A percentile compares a stretch with the other conserved stretches of the same genome.
Evolutionary conservation across 2,888 invertebrate genomes (phyloP).

Genomic region (Apodemia hepburni): DNA sequence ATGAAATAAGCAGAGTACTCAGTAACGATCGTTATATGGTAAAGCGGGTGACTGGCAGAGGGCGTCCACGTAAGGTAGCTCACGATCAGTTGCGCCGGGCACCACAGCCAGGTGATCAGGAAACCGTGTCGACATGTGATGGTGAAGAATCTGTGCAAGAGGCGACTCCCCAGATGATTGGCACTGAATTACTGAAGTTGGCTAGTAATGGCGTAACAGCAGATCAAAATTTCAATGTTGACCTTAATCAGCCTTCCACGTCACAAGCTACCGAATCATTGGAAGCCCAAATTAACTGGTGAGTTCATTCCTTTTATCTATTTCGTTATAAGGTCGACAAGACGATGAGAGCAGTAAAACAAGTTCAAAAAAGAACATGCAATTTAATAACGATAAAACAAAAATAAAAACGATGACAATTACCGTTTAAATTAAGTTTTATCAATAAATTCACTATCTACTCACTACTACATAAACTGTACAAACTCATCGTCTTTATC

Average conservation of each 20-base stretch:
- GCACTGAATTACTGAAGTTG: background rate
- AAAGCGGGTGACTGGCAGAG: conserved; percentile 28
- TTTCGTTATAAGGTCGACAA: background rate
- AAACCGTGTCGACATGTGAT: conserved; percentile 27
- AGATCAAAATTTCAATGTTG: background rate
- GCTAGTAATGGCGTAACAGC: background rate
- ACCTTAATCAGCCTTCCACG: background rate
- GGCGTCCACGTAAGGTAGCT: conserved; percentile 32
- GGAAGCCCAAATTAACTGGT: background rate
- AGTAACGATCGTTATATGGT: conserved; percentile 33
- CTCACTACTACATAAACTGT: background rate
- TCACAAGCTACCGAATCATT: background rate
- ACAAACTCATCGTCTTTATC: background rate
- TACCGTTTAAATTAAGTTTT: background rate
- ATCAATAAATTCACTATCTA: background rate
- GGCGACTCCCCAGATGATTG: background rate
- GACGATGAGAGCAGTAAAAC: too few species aligned
- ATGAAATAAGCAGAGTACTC: conserved; percentile 27
- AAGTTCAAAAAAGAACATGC: background rate
- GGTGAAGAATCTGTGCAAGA: background rate
- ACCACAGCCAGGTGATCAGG: conserved; percentile 29
- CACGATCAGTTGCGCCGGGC: conserved; percentile 33
- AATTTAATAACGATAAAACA: background rate
- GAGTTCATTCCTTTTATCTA: background rate
- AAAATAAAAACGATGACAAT: background rate